Conservation (phyloP, 2,888 invertebrate species). For the Lacanobia wlatinum region DNA sequence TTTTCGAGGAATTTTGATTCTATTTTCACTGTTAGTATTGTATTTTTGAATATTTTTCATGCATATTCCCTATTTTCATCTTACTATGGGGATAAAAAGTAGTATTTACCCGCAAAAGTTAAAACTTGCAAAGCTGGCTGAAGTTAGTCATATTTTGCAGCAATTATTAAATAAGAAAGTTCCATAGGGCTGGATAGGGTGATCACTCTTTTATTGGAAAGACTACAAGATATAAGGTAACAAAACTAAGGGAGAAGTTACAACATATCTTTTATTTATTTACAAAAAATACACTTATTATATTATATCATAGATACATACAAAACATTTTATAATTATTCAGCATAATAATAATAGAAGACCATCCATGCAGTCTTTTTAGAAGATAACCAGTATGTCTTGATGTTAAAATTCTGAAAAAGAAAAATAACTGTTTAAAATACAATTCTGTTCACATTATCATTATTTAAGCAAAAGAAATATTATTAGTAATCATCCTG, state of each 20-base stretch:
- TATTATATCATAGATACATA: constrained; percentile 23
- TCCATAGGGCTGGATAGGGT: no score
- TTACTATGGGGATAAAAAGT: no score
- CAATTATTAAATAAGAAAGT: no score
- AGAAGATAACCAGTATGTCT: background rate
- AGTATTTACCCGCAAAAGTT: no score
- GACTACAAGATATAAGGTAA: no score
- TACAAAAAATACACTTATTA: constrained; percentile 40
- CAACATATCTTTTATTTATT: constrained; percentile 27
- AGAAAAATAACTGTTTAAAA: background rate
- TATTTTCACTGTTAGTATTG: no score
- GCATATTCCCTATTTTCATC: no score
- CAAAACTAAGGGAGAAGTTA: background rate
- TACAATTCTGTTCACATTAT: background rate
- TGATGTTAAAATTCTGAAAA: constrained; percentile 19
- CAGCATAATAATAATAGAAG: constrained; percentile 24
- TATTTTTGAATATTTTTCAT: no score
- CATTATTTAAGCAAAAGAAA: background rate
- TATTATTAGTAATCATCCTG: background rate
- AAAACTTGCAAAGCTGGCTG: no score
- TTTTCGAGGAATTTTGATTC: no score
- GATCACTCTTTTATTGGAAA: no score
- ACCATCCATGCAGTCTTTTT: constrained; percentile 3
- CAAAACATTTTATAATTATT: constrained; percentile 24
- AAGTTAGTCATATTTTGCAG: no score